Conservation (phyloP, 2,113 vertebrate species). For the Plecturocebus donacophilus region DNA sequence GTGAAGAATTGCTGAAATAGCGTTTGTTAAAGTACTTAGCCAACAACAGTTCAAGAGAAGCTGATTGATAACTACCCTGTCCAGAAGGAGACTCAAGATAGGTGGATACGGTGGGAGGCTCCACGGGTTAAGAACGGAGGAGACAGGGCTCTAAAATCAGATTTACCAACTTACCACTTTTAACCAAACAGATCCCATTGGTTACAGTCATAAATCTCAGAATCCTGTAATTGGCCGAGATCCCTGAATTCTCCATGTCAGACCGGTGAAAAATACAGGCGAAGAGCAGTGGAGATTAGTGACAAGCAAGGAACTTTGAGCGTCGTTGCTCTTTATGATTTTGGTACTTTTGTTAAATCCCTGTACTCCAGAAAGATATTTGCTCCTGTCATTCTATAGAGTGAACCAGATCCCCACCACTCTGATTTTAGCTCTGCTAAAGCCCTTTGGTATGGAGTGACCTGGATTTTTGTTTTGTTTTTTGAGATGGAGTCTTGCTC, state of each 20-base stretch:
- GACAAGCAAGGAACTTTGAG: neutral
- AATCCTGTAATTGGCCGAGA: neutral
- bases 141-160: neutral
- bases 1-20: neutral
- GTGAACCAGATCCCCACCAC: neutral
- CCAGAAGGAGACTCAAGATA: neutral
- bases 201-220: neutral
- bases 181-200: neutral
- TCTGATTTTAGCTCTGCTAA: neutral
- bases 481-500: too few species aligned
- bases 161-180: neutral
- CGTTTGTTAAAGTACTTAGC: neutral
- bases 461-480: neutral
- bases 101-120: too few species aligned
- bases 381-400: neutral
- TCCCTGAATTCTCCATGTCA: neutral
- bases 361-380: neutral
- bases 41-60: neutral
- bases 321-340: too few species aligned
- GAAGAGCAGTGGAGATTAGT: neutral
- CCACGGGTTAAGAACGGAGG: neutral
- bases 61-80: neutral
- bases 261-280: neutral
- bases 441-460: neutral
- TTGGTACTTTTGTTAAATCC: neutral